Percentiles rank a stretch among this genome's conserved stretches.
phyloP scores from a whole-genome alignment of 2,888 invertebrate genomes.

The Heliconius ethilla region DNA sequence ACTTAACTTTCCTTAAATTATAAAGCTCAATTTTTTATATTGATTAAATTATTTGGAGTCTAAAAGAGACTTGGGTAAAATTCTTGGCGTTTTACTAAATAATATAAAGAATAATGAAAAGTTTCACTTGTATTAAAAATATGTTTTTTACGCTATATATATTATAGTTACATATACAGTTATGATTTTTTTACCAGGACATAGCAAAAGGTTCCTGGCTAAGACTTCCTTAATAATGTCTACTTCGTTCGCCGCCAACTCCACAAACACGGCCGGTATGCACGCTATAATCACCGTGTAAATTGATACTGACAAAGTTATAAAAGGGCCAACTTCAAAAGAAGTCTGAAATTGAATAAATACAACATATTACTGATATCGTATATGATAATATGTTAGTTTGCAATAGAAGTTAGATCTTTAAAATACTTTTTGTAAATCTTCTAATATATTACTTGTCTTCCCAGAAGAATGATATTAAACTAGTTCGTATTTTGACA shows the following conservation, averaged over 20 bases:
- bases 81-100: neutral
- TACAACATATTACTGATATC: neutral
- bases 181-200: neutral
- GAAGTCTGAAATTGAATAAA: neutral
- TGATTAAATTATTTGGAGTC: no score
- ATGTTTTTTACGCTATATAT: neutral
- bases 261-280: constrained; percentile 11
- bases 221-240: constrained; percentile 9
- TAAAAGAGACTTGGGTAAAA: neutral
- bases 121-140: neutral
- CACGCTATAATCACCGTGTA: constrained; percentile 10
- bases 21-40: no score
- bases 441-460: no score
- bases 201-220: neutral
- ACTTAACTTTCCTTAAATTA: no score
- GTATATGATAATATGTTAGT: no score
- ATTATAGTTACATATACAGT: neutral
- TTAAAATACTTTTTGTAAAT: no score
- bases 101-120: neutral
- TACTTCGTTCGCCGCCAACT: constrained; percentile 17
- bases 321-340: neutral
- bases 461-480: no score
- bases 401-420: no score
- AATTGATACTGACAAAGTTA: neutral
- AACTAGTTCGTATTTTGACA: no score